Percentiles rank a stretch among this genome's conserved stretches.
Conservation (phyloP, 2,113 vertebrate species). For the Spermophilus dauricus region DNA sequence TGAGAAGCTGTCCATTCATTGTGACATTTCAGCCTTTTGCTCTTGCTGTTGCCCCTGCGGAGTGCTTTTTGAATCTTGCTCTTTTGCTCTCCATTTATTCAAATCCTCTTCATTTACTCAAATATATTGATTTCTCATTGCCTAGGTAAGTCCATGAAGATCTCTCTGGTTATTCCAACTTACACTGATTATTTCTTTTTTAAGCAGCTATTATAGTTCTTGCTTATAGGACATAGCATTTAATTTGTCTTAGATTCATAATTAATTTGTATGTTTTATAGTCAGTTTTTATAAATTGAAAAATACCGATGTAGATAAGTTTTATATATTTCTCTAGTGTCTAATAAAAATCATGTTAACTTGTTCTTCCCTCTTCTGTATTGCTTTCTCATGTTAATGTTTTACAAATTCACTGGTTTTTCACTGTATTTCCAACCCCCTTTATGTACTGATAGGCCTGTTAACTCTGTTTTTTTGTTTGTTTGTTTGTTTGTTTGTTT, state of each 20-base stretch:
- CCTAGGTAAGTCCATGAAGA: background rate
- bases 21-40: background rate
- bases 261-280: background rate
- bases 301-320: background rate
- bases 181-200: constrained; percentile 44
- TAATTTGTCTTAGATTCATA: constrained; percentile 30
- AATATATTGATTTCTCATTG: constrained; percentile 6
- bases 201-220: background rate
- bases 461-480: background rate
- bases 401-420: background rate
- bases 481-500: no score
- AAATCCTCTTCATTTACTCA: background rate
- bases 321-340: background rate
- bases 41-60: background rate
- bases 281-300: constrained; percentile 4
- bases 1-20: background rate
- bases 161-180: background rate
- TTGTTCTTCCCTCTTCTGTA: background rate
- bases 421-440: background rate
- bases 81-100: constrained; percentile 11
- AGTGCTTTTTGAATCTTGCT: background rate
- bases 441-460: background rate
- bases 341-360: background rate
- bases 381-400: constrained; percentile 2
- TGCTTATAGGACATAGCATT: background rate